Conservation (phyloP, 2,888 invertebrate genomes). For the Acheta domesticus region DNA sequence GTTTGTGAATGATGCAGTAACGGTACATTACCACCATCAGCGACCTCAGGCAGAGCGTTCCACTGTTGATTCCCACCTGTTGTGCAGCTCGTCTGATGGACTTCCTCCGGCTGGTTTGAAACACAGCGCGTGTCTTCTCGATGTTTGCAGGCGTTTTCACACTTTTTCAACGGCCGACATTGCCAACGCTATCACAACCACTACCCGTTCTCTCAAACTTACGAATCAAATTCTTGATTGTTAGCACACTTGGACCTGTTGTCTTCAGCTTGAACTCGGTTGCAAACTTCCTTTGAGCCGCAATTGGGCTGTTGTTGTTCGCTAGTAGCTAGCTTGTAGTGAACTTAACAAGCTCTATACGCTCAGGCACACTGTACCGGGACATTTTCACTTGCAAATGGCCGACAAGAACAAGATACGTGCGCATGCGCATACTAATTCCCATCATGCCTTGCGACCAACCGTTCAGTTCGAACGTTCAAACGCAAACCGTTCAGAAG, state of each 20-base stretch:
- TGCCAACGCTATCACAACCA: neutral
- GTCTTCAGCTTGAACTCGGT: slow-evolving; percentile 18
- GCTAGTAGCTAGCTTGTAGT: no score
- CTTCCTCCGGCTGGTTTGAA: no score
- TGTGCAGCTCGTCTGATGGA: no score
- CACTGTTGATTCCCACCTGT: no score
- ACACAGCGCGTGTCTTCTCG: neutral
- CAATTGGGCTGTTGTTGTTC: neutral
- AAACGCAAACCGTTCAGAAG: no score
- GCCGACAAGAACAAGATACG: slow-evolving; percentile 1
- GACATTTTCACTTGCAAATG: slow-evolving; percentile 10
- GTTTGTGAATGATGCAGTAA: no score
- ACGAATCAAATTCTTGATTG: neutral
- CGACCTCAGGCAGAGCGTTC: no score
- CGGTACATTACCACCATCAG: no score
- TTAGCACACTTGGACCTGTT: neutral
- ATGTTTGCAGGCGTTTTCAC: neutral
- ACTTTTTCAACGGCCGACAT: neutral
- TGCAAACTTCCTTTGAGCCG: neutral
- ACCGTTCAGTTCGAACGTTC: no score
- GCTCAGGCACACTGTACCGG: neutral
- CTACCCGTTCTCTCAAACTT: neutral
- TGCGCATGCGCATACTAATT: neutral
- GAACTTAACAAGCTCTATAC: neutral
- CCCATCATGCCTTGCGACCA: no score